phyloP scores from a whole-genome alignment of 2,888 invertebrate genomes.

The Stenurella melanura region DNA sequence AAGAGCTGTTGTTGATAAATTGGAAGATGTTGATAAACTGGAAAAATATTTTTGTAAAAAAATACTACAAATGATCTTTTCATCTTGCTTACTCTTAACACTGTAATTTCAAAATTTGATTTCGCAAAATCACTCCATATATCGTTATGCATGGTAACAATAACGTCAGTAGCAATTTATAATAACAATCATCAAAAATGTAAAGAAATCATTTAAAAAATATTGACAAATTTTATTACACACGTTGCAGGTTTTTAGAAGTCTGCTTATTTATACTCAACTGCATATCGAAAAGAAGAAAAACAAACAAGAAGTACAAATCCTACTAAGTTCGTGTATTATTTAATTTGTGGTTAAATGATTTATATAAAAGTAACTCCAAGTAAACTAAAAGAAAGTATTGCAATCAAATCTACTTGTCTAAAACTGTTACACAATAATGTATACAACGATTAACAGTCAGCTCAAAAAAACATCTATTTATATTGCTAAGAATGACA shows the following conservation, averaged over 20 bases:
- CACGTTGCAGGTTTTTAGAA: background rate
- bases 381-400: background rate
- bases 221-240: background rate
- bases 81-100: too few species aligned
- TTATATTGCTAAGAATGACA: background rate
- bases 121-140: too few species aligned
- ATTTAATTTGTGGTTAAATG: slow-evolving; percentile 10
- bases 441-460: background rate
- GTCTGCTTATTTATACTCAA: background rate
- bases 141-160: too few species aligned
- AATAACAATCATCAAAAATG: background rate
- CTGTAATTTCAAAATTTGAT: too few species aligned
- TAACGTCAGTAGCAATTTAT: background rate
- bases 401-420: background rate
- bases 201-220: background rate
- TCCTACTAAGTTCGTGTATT: background rate
- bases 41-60: too few species aligned
- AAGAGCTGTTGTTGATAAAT: too few species aligned
- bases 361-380: background rate
- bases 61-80: too few species aligned
- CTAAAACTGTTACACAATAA: slow-evolving; percentile 4
- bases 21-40: too few species aligned
- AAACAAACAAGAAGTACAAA: background rate
- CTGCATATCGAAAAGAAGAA: background rate
- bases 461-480: background rate